Conservation (phyloP, 2,113 vertebrate species). For the Poeciliopsis turrubarensis region DNA sequence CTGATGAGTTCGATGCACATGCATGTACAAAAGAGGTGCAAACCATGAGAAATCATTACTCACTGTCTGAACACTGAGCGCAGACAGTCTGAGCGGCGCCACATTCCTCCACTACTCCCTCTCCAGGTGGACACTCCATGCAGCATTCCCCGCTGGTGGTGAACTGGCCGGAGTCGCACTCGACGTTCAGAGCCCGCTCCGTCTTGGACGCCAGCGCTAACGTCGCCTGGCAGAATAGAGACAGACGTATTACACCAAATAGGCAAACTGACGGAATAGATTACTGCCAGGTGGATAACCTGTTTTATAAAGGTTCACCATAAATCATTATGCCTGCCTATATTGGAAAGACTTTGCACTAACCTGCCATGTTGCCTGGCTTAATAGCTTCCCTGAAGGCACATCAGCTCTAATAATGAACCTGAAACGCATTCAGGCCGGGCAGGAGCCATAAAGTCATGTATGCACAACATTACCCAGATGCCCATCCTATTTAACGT, state of each 20-base stretch:
- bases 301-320: slow-evolving; percentile 44
- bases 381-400: slow-evolving; percentile 47
- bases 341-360: slow-evolving; percentile 42
- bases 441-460: slow-evolving; percentile 42
- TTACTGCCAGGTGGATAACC: slow-evolving; percentile 50
- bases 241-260: neutral
- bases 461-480: slow-evolving; percentile 48
- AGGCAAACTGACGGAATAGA: slow-evolving; percentile 43
- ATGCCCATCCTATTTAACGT: slow-evolving; percentile 49
- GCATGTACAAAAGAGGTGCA: neutral
- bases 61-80: slow-evolving; percentile 93
- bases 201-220: slow-evolving; percentile 68
- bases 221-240: slow-evolving; percentile 60
- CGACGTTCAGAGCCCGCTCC: slow-evolving; percentile 50
- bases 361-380: slow-evolving; percentile 30
- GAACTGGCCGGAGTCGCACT: slow-evolving; percentile 74
- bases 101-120: slow-evolving; percentile 86
- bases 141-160: slow-evolving; percentile 86
- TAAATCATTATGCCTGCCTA: slow-evolving; percentile 57
- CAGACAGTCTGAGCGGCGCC: slow-evolving; percentile 88
- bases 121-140: slow-evolving; percentile 88
- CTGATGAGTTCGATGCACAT: neutral
- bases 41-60: slow-evolving; percentile 71
- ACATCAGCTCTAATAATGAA: slow-evolving; percentile 52
- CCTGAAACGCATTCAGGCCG: slow-evolving; percentile 17